Base-by-base conservation (phyloP, 2,797 vertebrate genomes). In the Chelon labrosus region DNA sequence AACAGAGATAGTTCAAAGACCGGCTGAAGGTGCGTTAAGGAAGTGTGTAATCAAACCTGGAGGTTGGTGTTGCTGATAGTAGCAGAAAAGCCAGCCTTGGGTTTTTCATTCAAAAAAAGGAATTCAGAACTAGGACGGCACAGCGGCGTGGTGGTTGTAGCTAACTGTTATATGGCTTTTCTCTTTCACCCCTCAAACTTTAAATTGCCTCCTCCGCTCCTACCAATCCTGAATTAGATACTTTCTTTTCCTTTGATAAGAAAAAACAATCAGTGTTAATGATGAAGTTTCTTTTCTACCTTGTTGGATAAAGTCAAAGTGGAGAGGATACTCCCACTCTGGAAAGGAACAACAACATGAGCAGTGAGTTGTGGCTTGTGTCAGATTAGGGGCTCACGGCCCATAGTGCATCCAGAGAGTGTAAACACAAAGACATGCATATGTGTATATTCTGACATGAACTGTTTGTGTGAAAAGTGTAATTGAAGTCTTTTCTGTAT, bases 1-100 rank as follows among this genome's bases (percentile, higher is more conserved):
- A 83, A 81, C n/a, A 35, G 25, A 69, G 50, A 62, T 65, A 65
- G 70, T 64, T 84, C 77, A 85, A 67, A 65, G 79, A 74, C 70
- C 20, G 42, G 70, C 63, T 79, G 64, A 74, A 73, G 55, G 70
- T 79, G 63, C 74, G 46, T 53, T 74, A 41, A 55, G 47, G 52
- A 75, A 52, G 67, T 66, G 31, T 80, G 62, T 63, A 47, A 75
- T 82, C 74, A 73, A 60, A 73, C 54, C 58, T 60, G 64, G 35
- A 41, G 54, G 53, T 63, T 2, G 20, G 19, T n/a, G 52, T 38
- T 80, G 67, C 63, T 85, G 75, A 82, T 41, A 9, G 37, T 56
- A 70, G 73, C 82, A 80, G 49, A 65, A 75, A 76, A 6, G 27
- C 12, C n/a, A 42, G 27, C 31, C 5, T n/a, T 37, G 19, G 11